Percentiles rank a stretch among this genome's conserved stretches.
phyloP scores from a whole-genome alignment of 2,797 vertebrate species.

The Oceanodroma leucorhoa region DNA sequence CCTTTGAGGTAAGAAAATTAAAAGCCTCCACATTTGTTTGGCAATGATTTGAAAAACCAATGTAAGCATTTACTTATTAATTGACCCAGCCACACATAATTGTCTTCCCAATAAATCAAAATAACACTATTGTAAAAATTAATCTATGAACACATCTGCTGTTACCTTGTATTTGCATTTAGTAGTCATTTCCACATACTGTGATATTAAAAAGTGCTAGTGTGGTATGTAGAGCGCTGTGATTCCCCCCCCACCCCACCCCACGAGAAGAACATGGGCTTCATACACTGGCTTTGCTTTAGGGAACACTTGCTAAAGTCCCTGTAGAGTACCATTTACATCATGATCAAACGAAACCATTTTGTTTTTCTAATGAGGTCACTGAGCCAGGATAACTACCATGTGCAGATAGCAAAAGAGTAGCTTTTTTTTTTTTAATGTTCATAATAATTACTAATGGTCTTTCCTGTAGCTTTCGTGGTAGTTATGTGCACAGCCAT shows the following conservation, averaged over 20 bases:
- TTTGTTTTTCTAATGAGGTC: constrained; percentile 56
- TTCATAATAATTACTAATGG: not conserved
- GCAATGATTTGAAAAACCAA: constrained; percentile 50
- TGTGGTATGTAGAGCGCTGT: not conserved
- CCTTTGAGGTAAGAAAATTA: not conserved
- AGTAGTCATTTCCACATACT: not conserved
- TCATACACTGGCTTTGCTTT: not conserved
- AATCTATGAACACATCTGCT: not conserved
- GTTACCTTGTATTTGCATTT: constrained; percentile 28
- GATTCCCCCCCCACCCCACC: not conserved
- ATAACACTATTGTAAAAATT: constrained; percentile 17
- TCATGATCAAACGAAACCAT: constrained; percentile 9
- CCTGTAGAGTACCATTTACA: constrained; percentile 20
- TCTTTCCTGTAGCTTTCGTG: not conserved
- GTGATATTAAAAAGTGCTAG: not conserved
- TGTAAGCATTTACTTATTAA: constrained; percentile 62
- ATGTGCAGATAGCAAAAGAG: not conserved
- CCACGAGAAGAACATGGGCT: not conserved
- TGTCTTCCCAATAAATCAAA: constrained; percentile 59
- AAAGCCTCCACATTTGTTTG: constrained; percentile 4
- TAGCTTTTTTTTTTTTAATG: not conserved
- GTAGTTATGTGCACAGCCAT: not conserved
- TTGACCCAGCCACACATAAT: constrained; percentile 40
- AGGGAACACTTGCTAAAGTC: not conserved
- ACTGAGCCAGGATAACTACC: not conserved